These are phyloP conservation scores for Erebia palarica DNA, from an alignment of 2,888 invertebrate genomes.

Conservation along the genomic window DNA sequence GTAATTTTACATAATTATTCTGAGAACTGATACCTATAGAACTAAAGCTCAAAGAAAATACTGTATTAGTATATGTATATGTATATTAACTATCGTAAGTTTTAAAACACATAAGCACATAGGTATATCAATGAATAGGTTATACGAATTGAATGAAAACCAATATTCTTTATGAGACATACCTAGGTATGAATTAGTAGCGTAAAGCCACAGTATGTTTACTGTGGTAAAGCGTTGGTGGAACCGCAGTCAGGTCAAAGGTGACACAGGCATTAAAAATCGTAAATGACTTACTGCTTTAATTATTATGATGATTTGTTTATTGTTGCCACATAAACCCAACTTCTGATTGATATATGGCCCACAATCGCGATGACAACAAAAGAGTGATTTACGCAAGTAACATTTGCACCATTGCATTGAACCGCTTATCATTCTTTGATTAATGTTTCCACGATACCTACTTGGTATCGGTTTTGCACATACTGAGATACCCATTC, in stretches of 20 bases:
- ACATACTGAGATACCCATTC: neutral
- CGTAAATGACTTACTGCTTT: constrained; percentile 33
- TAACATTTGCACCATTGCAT: constrained; percentile 62
- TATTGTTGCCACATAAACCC: constrained; percentile 35
- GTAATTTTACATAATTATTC: too few species aligned
- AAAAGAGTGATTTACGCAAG: constrained; percentile 65
- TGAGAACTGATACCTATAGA: neutral
- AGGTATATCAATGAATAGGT: neutral
- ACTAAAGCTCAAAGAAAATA: neutral
- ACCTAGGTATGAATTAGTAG: constrained; percentile 20
- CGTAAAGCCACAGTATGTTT: too few species aligned
- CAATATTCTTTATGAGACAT: constrained; percentile 17
- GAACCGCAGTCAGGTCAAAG: constrained; percentile 4
- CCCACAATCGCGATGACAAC: constrained; percentile 40
- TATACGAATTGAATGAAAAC: constrained; percentile 2
- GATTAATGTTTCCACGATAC: constrained; percentile 68
- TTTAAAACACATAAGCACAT: neutral
- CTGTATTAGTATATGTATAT: neutral
- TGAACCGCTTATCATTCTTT: constrained; percentile 66
- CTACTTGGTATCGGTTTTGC: constrained; percentile 13
- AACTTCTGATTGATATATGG: constrained; percentile 45
- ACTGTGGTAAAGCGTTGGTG: constrained; percentile 13
- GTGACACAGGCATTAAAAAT: constrained; percentile 22
- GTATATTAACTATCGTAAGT: neutral
- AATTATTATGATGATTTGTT: constrained; percentile 36